These are phyloP conservation scores for Rana temporaria DNA, from an alignment of 2,113 vertebrate genomes.

Conservation along the genomic window DNA sequence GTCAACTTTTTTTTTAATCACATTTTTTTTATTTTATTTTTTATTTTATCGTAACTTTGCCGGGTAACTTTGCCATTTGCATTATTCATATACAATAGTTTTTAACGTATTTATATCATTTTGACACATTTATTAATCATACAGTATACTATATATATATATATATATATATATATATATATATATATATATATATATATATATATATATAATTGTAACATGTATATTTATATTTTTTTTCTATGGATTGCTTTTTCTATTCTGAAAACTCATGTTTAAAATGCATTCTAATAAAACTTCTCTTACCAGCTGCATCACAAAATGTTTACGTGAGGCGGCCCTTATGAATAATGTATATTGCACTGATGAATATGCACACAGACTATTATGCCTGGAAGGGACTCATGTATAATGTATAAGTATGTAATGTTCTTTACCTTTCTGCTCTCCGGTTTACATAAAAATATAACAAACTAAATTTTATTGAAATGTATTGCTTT, in stretches of 20 bases:
- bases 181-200: no score
- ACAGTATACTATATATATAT: no score
- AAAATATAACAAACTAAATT: background rate
- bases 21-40: no score
- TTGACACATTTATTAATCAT: no score
- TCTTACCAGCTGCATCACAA: conserved; percentile 27
- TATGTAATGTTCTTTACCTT: conserved; percentile 70
- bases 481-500: no score
- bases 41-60: no score
- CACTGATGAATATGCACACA: conserved; percentile 74
- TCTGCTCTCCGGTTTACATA: conserved; percentile 59
- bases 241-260: background rate
- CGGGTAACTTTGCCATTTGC: no score
- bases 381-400: conserved; percentile 68
- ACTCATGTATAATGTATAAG: conserved; percentile 75
- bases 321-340: conserved; percentile 57
- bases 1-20: no score
- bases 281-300: background rate
- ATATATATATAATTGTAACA: no score
- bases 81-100: no score
- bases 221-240: background rate
- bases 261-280: background rate
- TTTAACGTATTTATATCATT: no score
- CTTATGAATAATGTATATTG: conserved; percentile 73
- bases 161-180: no score